Evolutionary conservation across 2,888 invertebrate species (phyloP), one percentile per base, ranked within the genome.

Genomic region (Archips xylosteana): DNA sequence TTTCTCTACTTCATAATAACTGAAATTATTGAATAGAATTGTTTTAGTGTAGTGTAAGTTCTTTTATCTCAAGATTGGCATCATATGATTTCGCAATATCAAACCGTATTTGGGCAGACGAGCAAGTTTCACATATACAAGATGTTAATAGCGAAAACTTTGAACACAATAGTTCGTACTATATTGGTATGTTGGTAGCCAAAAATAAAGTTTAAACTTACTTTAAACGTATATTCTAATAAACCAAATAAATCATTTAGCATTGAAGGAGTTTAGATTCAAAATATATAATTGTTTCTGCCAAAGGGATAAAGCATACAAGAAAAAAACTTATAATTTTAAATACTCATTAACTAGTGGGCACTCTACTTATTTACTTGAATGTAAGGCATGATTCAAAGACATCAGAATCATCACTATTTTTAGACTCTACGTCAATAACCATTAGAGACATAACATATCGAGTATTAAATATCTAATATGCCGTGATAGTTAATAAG

Each of bases 401-500:
- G 69, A 72, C 13, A 78, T 79, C 80, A 81, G 80, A 83, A 83
- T 87, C 82, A 83, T 78, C 62, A 76, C 75, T 89, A 90, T 87
- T 85, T 89, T 89, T 87, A 88, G 85, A 84, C 78, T 75, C 69
- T 74, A 75, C 79, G 79, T 77, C 82, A 83, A 85, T 84, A 87
- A 85, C 84, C 82, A 84, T 84, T 86, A 59, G 49, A 70, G 70
- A 66, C 70, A 68, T 72, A 74, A 76, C 65, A 6, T 59, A 67
- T 74, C 63, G 15, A 59, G 65, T 70, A 47, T 65, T 54, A 60
- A 54, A 66, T 70, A 67, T 57, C 57, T 51, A 65, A 68, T 69
- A 64, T 64, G 73, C 59, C 60, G 63, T 54, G 54, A 34, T 57
- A 54, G 39, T 68, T 54, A 63, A 65, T 74, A 69, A 74, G 74